Conservation (phyloP, 2,113 vertebrate species). For the Formicarius rufipectus region DNA sequence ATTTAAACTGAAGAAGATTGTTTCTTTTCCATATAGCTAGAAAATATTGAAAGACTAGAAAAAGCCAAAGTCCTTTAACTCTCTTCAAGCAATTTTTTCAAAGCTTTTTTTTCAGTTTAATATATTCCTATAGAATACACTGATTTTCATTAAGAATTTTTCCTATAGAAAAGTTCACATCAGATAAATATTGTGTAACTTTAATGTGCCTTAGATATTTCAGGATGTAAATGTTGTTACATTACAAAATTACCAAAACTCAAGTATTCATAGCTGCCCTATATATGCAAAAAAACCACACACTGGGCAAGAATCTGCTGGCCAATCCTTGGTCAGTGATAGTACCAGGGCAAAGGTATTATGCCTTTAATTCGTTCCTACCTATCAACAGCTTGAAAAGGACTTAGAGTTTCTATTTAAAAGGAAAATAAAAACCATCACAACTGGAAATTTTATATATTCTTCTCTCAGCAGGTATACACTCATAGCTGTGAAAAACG, state of each 20-base stretch:
- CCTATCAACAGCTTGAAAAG: background rate
- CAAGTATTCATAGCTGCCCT: background rate
- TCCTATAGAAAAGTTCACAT: background rate
- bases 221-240: background rate
- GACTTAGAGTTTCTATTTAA: background rate
- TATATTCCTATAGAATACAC: background rate
- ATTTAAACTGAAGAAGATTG: background rate
- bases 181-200: background rate
- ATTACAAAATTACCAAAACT: background rate
- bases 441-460: background rate
- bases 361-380: too few relatives aligned
- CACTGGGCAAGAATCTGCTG: background rate
- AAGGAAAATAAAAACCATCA: background rate
- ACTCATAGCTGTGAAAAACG: background rate
- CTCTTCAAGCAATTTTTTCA: background rate
- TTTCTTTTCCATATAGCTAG: background rate
- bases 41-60: background rate
- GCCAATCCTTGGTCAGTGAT: background rate
- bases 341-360: background rate
- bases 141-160: background rate
- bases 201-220: background rate
- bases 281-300: background rate
- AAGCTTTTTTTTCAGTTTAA: background rate
- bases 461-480: background rate
- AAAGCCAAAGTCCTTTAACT: background rate